Percentiles rank a stretch among this genome's conserved stretches.
These are phyloP conservation scores for Germaria angustata DNA, from an alignment of 2,888 invertebrate species.

Conservation along the genomic window DNA sequence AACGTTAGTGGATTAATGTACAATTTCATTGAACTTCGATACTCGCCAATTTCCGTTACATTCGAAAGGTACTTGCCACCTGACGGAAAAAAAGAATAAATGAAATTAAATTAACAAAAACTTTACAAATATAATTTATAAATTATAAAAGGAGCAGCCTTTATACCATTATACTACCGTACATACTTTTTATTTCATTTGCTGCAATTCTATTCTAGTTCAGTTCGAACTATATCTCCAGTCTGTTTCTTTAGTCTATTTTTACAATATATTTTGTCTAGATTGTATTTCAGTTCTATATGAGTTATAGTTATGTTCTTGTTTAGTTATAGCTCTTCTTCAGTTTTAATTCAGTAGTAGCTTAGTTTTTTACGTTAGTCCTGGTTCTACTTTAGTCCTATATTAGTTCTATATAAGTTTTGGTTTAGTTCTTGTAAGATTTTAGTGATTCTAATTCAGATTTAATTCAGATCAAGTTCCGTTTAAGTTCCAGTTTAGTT, in stretches of 20 bases:
- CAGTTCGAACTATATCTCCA: not conserved
- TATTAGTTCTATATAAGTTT: not conserved
- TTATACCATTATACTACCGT: too few relatives aligned
- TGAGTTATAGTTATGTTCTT: too few relatives aligned
- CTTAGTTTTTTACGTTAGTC: not conserved
- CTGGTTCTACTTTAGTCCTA: not conserved
- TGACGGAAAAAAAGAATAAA: slow-evolving; percentile 70
- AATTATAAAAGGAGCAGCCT: not conserved
- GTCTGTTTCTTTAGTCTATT: not conserved
- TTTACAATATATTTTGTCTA: not conserved
- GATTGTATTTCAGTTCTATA: too few relatives aligned
- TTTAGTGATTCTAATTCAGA: too few relatives aligned
- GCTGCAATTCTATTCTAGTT: not conserved
- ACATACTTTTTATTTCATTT: not conserved
- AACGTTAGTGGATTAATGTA: slow-evolving; percentile 85
- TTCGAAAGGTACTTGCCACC: slow-evolving; percentile 87
- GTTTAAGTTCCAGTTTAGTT: not conserved
- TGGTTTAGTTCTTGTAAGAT: too few relatives aligned
- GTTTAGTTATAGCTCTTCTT: not conserved
- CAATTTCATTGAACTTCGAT: slow-evolving; percentile 88
- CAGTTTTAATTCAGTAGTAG: not conserved
- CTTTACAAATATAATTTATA: not conserved
- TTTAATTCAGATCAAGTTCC: too few relatives aligned
- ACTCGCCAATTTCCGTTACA: slow-evolving; percentile 86
- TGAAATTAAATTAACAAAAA: not conserved